phyloP scores from a whole-genome alignment of 2,113 vertebrate species.

The Lonchura striata region DNA sequence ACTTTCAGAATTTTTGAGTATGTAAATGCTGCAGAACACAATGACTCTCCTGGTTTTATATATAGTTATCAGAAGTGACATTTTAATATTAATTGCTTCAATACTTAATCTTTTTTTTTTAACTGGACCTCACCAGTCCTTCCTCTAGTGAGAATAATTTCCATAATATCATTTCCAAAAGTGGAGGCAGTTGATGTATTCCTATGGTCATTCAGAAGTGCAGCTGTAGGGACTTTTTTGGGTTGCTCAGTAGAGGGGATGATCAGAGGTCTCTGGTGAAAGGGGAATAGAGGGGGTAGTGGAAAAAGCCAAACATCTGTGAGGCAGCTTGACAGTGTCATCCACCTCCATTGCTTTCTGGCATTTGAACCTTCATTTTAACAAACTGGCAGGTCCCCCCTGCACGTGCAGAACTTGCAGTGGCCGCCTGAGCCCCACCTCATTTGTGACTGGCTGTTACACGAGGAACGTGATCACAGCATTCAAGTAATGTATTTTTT shows the following conservation, averaged over 20 bases:
- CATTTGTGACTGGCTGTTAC: neutral
- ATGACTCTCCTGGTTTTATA: neutral
- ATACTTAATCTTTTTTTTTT: neutral
- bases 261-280: neutral
- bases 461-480: neutral
- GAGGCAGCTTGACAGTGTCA: neutral
- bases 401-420: neutral
- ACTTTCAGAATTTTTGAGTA: neutral
- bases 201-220: neutral
- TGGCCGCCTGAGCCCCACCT: neutral
- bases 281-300: neutral
- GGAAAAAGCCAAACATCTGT: slow-evolving; percentile 56
- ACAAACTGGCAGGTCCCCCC: neutral
- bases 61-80: neutral
- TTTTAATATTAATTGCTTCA: neutral
- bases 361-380: neutral
- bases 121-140: neutral
- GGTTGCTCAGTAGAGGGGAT: neutral
- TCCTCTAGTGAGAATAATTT: neutral
- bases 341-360: neutral
- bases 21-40: neutral
- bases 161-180: neutral
- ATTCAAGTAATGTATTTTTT: neutral
- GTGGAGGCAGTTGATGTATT: neutral
- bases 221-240: slow-evolving; percentile 59